A percentile compares a stretch with the other conserved stretches of the same genome.
Conservation (phyloP, 2,888 invertebrate species). For the Drosophila merina region DNA sequence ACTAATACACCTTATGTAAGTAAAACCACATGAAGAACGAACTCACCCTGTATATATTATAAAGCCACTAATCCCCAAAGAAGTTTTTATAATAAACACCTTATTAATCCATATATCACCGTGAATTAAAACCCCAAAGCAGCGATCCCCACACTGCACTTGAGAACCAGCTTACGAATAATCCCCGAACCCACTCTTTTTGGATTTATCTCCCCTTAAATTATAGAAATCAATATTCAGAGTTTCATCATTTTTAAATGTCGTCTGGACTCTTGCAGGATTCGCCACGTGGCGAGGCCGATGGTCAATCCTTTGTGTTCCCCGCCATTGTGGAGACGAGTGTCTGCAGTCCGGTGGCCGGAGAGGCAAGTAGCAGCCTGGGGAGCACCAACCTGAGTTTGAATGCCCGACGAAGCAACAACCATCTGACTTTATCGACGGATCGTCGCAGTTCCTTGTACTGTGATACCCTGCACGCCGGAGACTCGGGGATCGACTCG, state of each 20-base stretch:
- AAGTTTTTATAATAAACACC: constrained; percentile 32
- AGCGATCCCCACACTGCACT: constrained; percentile 53
- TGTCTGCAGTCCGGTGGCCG: constrained; percentile 63
- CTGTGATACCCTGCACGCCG: constrained; percentile 85
- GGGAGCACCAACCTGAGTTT: constrained; percentile 48
- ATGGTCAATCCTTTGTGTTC: constrained; percentile 89
- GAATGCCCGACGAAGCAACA: constrained; percentile 65
- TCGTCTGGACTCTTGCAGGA: constrained; percentile 83
- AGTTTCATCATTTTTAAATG: constrained; percentile 29
- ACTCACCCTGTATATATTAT: constrained; percentile 45
- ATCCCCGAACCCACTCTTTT: not conserved
- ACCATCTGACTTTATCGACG: constrained; percentile 64
- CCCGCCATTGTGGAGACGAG: constrained; percentile 85
- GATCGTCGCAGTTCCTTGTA: constrained; percentile 82
- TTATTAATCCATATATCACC: constrained; percentile 11
- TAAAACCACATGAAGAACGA: constrained; percentile 19
- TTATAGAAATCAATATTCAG: not conserved
- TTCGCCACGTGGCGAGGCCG: constrained; percentile 88
- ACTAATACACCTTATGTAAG: constrained; percentile 26
- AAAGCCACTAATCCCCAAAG: not conserved
- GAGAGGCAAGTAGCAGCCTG: constrained; percentile 47
- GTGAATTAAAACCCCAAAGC: constrained; percentile 40
- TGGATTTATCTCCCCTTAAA: constrained; percentile 28
- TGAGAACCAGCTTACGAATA: constrained; percentile 45
- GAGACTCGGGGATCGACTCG: constrained; percentile 90